Evolutionary conservation across 1,140 invertebrate genomes (phyloP).

Genomic region (Brachionus paranguensis): DNA sequence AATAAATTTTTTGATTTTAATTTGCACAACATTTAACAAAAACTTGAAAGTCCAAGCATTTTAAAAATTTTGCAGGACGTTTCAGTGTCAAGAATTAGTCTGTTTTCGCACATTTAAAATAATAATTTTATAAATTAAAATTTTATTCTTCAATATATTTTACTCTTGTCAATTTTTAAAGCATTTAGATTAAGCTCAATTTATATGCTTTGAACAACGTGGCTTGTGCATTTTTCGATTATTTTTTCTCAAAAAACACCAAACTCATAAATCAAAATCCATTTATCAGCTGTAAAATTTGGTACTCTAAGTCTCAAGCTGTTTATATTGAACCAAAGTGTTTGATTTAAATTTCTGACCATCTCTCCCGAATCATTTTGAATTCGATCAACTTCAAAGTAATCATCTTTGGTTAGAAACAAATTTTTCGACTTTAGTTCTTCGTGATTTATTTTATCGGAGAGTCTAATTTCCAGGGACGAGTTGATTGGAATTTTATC

Average conservation of each 20-base stretch:
- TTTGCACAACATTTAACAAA: too few relatives aligned
- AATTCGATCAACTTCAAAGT: not conserved
- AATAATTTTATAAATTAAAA: too few relatives aligned
- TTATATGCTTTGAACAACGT: too few relatives aligned
- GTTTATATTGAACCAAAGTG: not conserved
- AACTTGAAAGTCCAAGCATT: too few relatives aligned
- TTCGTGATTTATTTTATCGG: not conserved
- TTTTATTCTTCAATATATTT: too few relatives aligned
- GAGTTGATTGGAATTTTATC: conserved; percentile 9
- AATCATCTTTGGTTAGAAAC: not conserved
- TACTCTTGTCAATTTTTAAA: too few relatives aligned
- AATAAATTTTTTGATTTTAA: too few relatives aligned
- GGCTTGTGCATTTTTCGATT: too few relatives aligned
- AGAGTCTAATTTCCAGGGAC: not conserved
- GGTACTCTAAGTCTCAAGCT: not conserved
- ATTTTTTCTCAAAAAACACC: not conserved
- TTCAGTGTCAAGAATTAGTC: too few relatives aligned
- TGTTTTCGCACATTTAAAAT: too few relatives aligned
- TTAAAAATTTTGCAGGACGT: too few relatives aligned
- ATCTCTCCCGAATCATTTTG: not conserved
- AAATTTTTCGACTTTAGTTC: not conserved
- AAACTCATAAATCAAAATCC: conserved; percentile 24
- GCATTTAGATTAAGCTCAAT: too few relatives aligned
- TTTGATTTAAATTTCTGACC: not conserved
- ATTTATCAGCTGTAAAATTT: not conserved